Evolutionary conservation across 2,113 vertebrate genomes (phyloP).

Genomic region (Steatornis caripensis): DNA sequence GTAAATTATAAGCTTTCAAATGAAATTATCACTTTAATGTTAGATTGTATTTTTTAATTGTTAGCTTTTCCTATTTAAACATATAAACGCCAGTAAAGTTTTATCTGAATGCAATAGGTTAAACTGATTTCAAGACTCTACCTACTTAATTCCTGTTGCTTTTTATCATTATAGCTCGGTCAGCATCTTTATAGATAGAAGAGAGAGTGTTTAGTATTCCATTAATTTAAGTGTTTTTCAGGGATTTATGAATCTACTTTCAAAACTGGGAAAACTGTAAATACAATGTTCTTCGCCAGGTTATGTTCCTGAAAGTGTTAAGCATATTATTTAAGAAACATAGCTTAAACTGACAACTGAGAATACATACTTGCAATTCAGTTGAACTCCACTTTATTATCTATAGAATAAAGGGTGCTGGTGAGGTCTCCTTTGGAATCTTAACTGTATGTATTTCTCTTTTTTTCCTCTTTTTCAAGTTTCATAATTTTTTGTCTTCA

Average conservation of each 20-base stretch:
- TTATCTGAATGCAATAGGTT: not conserved
- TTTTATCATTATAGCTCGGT: not conserved
- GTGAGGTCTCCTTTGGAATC: not conserved
- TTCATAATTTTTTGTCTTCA: not conserved
- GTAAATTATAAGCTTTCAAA: not conserved
- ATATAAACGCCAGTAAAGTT: not conserved
- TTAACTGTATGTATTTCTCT: not conserved
- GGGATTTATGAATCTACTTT: not conserved
- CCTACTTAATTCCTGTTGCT: not conserved
- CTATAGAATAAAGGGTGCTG: not conserved
- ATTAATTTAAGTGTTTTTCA: not conserved
- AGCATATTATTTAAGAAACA: not conserved
- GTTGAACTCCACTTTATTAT: not conserved
- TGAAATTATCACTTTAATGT: not conserved
- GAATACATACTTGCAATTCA: not conserved
- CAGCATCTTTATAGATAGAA: not conserved
- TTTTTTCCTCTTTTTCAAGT: not conserved
- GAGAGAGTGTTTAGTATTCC: not conserved
- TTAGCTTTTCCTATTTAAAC: not conserved
- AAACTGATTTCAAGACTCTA: not conserved
- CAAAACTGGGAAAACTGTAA: not conserved
- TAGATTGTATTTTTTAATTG: not conserved
- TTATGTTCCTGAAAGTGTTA: not conserved
- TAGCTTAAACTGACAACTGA: not conserved
- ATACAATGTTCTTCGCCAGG: not conserved